These are phyloP conservation scores for Orussus abietinus DNA, from an alignment of 1,140 invertebrate species.

Conservation along the genomic window DNA sequence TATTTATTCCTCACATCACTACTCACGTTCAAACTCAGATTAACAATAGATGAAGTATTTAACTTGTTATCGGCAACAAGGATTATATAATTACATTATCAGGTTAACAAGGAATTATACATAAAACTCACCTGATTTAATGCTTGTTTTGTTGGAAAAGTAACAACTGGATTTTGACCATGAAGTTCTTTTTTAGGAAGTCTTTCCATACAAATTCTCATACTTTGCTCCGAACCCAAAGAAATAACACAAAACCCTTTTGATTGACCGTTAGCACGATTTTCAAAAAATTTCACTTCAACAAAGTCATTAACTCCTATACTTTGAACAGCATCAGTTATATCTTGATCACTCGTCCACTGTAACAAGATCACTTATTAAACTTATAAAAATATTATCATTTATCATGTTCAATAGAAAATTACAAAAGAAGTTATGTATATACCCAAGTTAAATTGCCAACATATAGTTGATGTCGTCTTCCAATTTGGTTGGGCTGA, in stretches of 20 bases:
- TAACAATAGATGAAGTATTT: too few species aligned
- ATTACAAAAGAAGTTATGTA: slow-evolving; percentile 22
- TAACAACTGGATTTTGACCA: slow-evolving; percentile 91
- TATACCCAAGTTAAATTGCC: slow-evolving; percentile 88
- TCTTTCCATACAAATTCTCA: slow-evolving; percentile 86
- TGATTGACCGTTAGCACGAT: slow-evolving; percentile 97
- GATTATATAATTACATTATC: too few species aligned
- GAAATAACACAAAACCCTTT: slow-evolving; percentile 96
- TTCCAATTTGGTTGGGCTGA: slow-evolving; percentile 66
- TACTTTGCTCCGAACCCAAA: slow-evolving; percentile 86
- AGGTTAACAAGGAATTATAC: too few species aligned
- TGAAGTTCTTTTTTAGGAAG: slow-evolving; percentile 92
- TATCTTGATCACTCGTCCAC: slow-evolving; percentile 98
- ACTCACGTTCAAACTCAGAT: too few species aligned
- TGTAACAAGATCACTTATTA: slow-evolving; percentile 52
- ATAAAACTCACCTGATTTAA: slow-evolving; percentile 58
- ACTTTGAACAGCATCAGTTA: slow-evolving; percentile 79
- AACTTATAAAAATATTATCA: slow-evolving; percentile 4
- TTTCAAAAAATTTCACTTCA: slow-evolving; percentile 99
- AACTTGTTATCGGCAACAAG: too few species aligned
- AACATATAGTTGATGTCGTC: slow-evolving; percentile 87
- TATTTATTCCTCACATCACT: too few species aligned
- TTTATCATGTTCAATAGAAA: neutral
- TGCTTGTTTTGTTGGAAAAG: slow-evolving; percentile 91
- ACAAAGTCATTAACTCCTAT: slow-evolving; percentile 91